Percentiles rank a stretch among this genome's conserved stretches.
Conservation (phyloP, 2,797 vertebrate species). For the Chaunax sp. region DNA sequence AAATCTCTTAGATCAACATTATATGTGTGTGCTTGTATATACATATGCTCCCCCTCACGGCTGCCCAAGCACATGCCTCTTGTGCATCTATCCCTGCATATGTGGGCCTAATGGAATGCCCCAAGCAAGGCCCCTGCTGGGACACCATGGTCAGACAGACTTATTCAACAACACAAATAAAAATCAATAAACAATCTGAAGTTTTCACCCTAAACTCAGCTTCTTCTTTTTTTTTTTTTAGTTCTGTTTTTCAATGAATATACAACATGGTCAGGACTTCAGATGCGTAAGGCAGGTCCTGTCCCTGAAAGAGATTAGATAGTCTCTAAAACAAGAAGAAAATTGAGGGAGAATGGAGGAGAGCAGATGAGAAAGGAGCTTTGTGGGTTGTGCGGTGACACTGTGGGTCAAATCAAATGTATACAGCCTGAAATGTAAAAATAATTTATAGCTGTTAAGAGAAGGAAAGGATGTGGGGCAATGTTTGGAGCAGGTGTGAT, state of each 20-base stretch:
- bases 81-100: conserved; percentile 56
- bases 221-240: conserved; percentile 72
- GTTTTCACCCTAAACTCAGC: conserved; percentile 92
- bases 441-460: conserved; percentile 4
- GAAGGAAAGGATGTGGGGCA: too few species aligned
- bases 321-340: conserved; percentile 59
- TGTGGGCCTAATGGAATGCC: conserved; percentile 67
- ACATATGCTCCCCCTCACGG: conserved; percentile 32
- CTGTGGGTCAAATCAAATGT: conserved; percentile 35
- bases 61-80: conserved; percentile 45
- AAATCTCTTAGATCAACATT: conserved; percentile 9
- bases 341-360: conserved; percentile 68
- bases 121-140: conserved; percentile 77
- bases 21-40: conserved; percentile 26
- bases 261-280: conserved; percentile 94
- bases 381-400: conserved; percentile 34
- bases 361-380: conserved; percentile 70
- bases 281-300: conserved; percentile 86
- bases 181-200: conserved; percentile 99
- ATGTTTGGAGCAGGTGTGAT: too few species aligned
- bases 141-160: conserved; percentile 90
- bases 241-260: conserved; percentile 98
- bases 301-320: conserved; percentile 79
- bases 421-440: too few species aligned
- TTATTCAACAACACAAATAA: conserved; percentile 98